A percentile compares a stretch with the other conserved stretches of the same genome.
Evolutionary conservation across 37 sponge, comb jelly and placozoan species (phyloP).

Genomic region (Mnemiopsis leidyi): DNA sequence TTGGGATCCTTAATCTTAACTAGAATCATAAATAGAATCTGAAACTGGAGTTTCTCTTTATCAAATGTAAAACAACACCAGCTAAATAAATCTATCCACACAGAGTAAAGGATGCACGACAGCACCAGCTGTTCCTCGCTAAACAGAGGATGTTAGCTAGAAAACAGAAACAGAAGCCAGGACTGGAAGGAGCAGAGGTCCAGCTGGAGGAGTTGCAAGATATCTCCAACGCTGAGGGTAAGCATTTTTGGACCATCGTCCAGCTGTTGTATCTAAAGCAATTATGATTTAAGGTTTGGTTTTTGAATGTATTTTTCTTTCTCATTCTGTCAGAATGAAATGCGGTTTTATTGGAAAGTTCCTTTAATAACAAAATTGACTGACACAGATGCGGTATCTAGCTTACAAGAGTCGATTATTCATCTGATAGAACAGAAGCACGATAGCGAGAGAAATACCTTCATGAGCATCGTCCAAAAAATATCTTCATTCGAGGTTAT

Average conservation of each 20-base stretch:
- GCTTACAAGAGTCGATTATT: slow-evolving; percentile 26
- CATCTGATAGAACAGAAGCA: slow-evolving; percentile 22
- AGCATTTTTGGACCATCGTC: too few species aligned
- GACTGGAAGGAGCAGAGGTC: background rate
- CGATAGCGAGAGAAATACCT: background rate
- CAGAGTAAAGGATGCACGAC: background rate
- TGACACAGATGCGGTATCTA: background rate
- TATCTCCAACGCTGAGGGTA: background rate
- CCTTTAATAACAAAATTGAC: too few species aligned
- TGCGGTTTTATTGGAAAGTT: too few species aligned
- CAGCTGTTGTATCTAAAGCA: too few species aligned
- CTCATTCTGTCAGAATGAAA: too few species aligned
- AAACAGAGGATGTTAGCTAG: slow-evolving; percentile 58
- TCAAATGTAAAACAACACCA: background rate
- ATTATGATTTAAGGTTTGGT: too few species aligned
- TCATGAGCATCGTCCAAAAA: slow-evolving; percentile 24
- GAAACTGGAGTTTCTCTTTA: background rate
- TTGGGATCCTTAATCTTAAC: too few species aligned
- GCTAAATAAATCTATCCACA: background rate
- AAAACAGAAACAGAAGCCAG: background rate
- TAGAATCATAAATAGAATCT: too few species aligned
- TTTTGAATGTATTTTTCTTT: too few species aligned
- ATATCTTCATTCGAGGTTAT: slow-evolving; percentile 21
- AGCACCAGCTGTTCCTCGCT: slow-evolving; percentile 37
- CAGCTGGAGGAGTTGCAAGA: slow-evolving; percentile 1